Conservation (phyloP, 2,113 vertebrate species). For the Paradoxurus hermaphroditus region DNA sequence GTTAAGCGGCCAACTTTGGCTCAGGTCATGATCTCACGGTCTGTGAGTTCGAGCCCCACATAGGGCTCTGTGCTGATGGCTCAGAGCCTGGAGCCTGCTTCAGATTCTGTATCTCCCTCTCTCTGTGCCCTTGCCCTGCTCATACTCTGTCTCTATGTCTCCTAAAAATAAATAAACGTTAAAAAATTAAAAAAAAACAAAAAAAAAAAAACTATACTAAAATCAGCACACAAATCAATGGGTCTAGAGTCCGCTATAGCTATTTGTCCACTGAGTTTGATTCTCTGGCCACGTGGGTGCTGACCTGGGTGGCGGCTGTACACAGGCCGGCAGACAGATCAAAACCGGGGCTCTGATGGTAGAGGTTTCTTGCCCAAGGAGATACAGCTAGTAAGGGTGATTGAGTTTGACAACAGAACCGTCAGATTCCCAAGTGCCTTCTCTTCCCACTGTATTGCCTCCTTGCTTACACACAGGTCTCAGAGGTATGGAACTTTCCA, state of each 20-base stretch:
- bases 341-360: neutral
- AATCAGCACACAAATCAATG: fast-evolving
- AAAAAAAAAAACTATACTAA: neutral
- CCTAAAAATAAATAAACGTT: too few species aligned
- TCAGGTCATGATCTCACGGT: too few species aligned
- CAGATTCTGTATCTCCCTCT: too few species aligned
- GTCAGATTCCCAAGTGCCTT: neutral
- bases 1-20: too few species aligned
- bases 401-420: too few species aligned
- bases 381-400: neutral
- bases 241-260: neutral
- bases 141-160: too few species aligned
- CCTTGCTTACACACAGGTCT: neutral
- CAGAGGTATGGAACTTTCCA: neutral
- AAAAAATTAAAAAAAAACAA: too few species aligned
- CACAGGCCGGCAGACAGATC: fast-evolving
- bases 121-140: too few species aligned
- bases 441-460: neutral
- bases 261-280: fast-evolving
- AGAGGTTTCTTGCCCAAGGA: neutral
- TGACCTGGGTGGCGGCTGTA: fast-evolving
- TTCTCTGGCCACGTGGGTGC: neutral
- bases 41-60: too few species aligned
- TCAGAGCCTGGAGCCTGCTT: too few species aligned
- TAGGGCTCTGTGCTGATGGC: too few species aligned